Evolutionary conservation across 2,113 vertebrate species (phyloP).

Genomic region (Aphelocoma coerulescens): DNA sequence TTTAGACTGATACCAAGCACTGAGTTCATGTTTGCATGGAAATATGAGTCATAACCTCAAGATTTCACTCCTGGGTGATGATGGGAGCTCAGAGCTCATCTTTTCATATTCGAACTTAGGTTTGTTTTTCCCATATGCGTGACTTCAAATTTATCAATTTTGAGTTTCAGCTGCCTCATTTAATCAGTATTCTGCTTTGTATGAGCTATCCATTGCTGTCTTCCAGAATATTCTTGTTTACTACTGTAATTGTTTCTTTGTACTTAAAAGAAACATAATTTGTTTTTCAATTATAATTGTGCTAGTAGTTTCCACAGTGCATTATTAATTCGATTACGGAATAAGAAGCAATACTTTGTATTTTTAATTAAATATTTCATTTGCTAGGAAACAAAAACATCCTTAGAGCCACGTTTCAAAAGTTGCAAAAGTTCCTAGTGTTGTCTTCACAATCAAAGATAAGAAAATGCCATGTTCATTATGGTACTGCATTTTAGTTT

Average conservation of each 20-base stretch:
- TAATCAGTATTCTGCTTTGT: background rate
- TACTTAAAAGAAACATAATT: slow-evolving; percentile 11
- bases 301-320: background rate
- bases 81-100: background rate
- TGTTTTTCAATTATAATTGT: slow-evolving; percentile 21
- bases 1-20: background rate
- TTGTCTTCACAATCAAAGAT: background rate
- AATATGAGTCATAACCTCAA: slow-evolving; percentile 50
- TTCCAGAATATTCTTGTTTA: slow-evolving; percentile 28
- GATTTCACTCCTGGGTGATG: slow-evolving; percentile 31
- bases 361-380: slow-evolving; percentile 11
- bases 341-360: background rate
- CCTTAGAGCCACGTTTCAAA: background rate
- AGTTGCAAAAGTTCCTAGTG: background rate
- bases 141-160: slow-evolving; percentile 21
- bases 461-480: background rate
- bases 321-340: slow-evolving; percentile 36
- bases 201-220: background rate
- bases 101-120: background rate
- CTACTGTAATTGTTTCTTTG: background rate
- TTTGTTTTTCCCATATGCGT: slow-evolving; percentile 31
- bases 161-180: background rate
- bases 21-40: background rate
- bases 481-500: background rate
- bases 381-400: background rate